Conservation (phyloP, 2,113 vertebrate genomes). For the Crotalus helleri region DNA sequence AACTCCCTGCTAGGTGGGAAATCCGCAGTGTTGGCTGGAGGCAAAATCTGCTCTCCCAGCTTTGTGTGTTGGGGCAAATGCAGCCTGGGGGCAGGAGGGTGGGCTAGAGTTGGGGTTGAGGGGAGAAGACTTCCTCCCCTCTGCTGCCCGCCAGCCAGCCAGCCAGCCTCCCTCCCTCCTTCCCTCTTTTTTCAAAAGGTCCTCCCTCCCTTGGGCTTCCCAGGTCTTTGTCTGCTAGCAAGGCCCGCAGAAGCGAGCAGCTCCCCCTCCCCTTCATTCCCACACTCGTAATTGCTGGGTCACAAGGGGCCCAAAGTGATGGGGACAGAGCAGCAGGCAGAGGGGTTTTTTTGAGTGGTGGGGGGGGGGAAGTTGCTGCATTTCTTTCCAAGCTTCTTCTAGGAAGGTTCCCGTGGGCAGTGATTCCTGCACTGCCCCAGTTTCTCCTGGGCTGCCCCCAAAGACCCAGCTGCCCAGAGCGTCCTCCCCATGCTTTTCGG, state of each 20-base stretch:
- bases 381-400: constrained; percentile 64
- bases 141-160: neutral
- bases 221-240: constrained; percentile 22
- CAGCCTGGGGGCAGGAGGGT: neutral
- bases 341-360: constrained; percentile 2
- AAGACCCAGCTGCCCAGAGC: neutral
- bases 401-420: neutral
- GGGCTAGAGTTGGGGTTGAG: neutral
- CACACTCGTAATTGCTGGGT: constrained; percentile 83
- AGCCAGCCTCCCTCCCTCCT: neutral
- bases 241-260: neutral
- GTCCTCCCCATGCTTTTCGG: neutral
- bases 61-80: neutral
- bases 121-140: neutral
- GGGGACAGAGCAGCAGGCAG: constrained; percentile 63
- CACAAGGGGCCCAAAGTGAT: constrained; percentile 78
- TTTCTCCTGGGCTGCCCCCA: neutral
- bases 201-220: neutral
- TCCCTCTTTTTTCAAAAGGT: neutral
- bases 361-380: constrained; percentile 19
- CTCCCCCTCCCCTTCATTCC: constrained; percentile 67
- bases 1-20: neutral
- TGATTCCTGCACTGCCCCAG: constrained; percentile 14
- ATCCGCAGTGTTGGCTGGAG: neutral
- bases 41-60: neutral